Percentiles rank a stretch among this genome's conserved stretches.
Evolutionary conservation across 2,797 vertebrate species (phyloP).

Genomic region (Sebastes iracundus): DNA sequence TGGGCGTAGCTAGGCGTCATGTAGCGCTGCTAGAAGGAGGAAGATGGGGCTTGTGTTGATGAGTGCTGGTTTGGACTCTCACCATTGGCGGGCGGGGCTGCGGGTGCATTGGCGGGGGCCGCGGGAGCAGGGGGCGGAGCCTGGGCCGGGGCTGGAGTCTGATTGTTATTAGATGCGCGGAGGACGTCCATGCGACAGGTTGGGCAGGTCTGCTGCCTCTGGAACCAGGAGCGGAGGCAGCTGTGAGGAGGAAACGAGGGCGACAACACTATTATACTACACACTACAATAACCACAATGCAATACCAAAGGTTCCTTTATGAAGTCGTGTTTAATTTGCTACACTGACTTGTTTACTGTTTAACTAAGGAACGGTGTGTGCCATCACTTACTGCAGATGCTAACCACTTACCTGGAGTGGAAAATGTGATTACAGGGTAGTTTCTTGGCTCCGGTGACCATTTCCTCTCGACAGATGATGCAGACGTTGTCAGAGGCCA

Average conservation of each 20-base stretch:
- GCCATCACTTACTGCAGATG: not conserved
- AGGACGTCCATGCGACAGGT: slow-evolving; percentile 98
- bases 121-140: slow-evolving; percentile 82
- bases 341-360: not conserved
- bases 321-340: not conserved
- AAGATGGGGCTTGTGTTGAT: not conserved
- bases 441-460: slow-evolving; percentile 95
- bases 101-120: slow-evolving; percentile 80
- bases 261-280: not conserved
- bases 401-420: slow-evolving; percentile 89
- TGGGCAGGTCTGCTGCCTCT: slow-evolving; percentile 97
- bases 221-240: slow-evolving; percentile 98
- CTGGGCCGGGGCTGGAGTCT: slow-evolving; percentile 82
- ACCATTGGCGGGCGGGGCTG: slow-evolving; percentile 87
- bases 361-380: not conserved
- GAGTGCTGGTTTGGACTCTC: slow-evolving; percentile 49
- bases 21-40: not conserved
- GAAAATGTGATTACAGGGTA: slow-evolving; percentile 98
- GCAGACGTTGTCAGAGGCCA: slow-evolving; percentile 94
- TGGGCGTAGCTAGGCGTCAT: not conserved
- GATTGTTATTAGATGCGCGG: slow-evolving; percentile 87
- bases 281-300: not conserved
- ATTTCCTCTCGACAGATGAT: slow-evolving; percentile 98
- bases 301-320: not conserved
- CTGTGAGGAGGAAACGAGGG: slow-evolving; percentile 65